Percentiles rank a stretch among this genome's conserved stretches.
These are phyloP conservation scores for Pangasius krempfi DNA, from an alignment of 2,797 vertebrate species.

Conservation along the genomic window DNA sequence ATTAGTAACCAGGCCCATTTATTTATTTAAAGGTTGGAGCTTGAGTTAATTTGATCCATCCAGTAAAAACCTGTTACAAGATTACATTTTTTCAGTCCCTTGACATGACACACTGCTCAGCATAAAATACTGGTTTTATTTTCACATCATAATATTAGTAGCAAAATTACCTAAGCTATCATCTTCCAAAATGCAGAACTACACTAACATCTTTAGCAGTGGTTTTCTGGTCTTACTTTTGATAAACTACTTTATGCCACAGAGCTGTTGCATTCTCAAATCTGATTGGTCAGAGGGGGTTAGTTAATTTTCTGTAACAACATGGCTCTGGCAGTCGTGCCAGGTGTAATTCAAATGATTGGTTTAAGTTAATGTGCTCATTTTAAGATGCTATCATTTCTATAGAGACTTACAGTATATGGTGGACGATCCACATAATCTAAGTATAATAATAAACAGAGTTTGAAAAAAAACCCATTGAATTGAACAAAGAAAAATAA, in stretches of 20 bases:
- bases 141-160: background rate
- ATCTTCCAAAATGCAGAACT: background rate
- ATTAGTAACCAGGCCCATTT: background rate
- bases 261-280: constrained; percentile 3
- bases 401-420: background rate
- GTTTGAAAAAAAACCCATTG: too few relatives aligned
- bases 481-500: background rate
- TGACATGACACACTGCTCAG: background rate
- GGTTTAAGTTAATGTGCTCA: background rate
- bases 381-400: background rate
- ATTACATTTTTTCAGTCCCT: background rate
- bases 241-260: background rate
- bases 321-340: background rate
- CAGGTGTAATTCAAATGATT: background rate
- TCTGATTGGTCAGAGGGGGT: background rate
- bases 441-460: background rate
- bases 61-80: background rate
- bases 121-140: background rate
- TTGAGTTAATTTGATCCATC: background rate
- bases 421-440: background rate
- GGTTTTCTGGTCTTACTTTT: background rate
- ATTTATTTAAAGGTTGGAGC: background rate
- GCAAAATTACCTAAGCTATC: background rate
- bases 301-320: background rate
- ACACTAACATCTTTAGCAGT: background rate